Conservation (phyloP, 2,888 invertebrate genomes). For the Ctena decussata region DNA sequence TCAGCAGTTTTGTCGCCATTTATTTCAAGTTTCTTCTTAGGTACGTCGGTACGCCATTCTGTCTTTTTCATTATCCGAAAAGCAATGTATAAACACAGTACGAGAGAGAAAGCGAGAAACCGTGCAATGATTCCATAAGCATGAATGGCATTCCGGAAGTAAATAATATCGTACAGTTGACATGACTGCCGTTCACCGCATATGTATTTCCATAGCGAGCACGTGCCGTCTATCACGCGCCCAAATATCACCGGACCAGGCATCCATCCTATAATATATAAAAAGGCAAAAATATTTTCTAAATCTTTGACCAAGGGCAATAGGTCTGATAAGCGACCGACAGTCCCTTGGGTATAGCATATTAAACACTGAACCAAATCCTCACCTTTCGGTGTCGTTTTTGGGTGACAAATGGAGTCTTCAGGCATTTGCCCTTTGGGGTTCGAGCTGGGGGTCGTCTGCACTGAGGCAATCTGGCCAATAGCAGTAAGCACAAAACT, state of each 20-base stretch:
- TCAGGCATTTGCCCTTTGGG: too few relatives aligned
- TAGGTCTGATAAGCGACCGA: too few relatives aligned
- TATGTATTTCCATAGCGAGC: slow-evolving; percentile 56
- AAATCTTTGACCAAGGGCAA: too few relatives aligned
- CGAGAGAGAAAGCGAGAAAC: not conserved
- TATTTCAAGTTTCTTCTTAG: not conserved
- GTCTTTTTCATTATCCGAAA: slow-evolving; percentile 29
- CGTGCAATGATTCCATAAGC: slow-evolving; percentile 24
- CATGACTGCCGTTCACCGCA: slow-evolving; percentile 59
- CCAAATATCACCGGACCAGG: slow-evolving; percentile 63
- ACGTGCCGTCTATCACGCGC: slow-evolving; percentile 48
- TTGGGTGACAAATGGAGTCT: too few relatives aligned
- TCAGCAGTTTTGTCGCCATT: not conserved
- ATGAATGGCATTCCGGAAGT: slow-evolving; percentile 51
- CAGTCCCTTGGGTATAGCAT: too few relatives aligned
- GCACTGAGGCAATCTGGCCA: too few relatives aligned
- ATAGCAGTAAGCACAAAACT: too few relatives aligned
- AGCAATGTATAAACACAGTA: slow-evolving; percentile 25
- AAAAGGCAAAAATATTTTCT: too few relatives aligned
- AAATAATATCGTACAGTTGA: slow-evolving; percentile 50
- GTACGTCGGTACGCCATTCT: slow-evolving; percentile 22
- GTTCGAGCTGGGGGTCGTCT: too few relatives aligned
- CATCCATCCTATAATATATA: slow-evolving; percentile 61
- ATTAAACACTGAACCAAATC: too few relatives aligned
- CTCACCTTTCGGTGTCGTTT: too few relatives aligned